Base-by-base conservation (phyloP, 2,888 invertebrate species). In the Plemyria rubiginata region DNA sequence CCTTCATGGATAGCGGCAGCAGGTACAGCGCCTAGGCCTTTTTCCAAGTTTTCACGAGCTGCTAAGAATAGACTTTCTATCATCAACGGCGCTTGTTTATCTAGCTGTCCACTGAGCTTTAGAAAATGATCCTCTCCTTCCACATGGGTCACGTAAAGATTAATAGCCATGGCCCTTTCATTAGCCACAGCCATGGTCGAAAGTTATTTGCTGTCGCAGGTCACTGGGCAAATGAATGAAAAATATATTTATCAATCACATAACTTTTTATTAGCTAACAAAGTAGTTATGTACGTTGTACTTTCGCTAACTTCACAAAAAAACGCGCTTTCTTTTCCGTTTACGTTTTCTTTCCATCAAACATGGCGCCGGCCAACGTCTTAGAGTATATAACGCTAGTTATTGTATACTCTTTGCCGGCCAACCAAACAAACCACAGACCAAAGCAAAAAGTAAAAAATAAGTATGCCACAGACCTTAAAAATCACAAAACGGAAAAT, bases 71-170 rank as follows among this genome's bases (percentile, higher is more conserved):
- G 72, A 60, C 92, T 92, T 77, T 95, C 95, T 51, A 95, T 84
- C 78, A 92, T 90, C 57, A 94, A 79, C 0, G 94, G 93, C 48
- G 93, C 83, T 65, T 90, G 87, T 73, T 94, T 94, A 74, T 95
- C 94, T 0, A 93, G 86, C 84, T 96, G 96, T 32, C 96, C 96
- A 91, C 95, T 96, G 78, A 97, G 90, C 88, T 94, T 95, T 64
- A 97, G 85, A 78, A 95, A 95, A 62, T 94, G 94, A 36, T 95
- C 95, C 65, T 95, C 95, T 54, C 94, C 94, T 76, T 96, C 96
- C 67, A 96, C 93, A 86, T 94, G 94, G 66, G 96, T 96, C 75
- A 96, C 94, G 71, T 89, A 93, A 52, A 94, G 85, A 48, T 83
- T 84, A 85, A 91, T 90, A 77, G 83, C 72, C 76, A 87, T 82